These are phyloP conservation scores for Pristionchus mayeri DNA, from an alignment of 2,888 invertebrate genomes.

Conservation along the genomic window DNA sequence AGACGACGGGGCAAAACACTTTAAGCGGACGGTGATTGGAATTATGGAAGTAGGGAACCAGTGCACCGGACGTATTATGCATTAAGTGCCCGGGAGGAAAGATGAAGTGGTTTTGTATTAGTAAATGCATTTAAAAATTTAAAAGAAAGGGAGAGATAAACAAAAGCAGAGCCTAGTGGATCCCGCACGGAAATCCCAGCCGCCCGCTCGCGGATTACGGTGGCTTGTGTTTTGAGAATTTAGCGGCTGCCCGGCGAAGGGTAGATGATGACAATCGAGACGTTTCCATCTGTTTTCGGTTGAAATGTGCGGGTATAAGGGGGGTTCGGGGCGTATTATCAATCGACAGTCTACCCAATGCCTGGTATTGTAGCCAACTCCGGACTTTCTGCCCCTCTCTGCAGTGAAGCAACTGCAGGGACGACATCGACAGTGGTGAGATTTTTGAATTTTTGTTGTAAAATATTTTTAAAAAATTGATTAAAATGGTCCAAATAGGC, in stretches of 20 bases:
- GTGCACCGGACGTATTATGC: not conserved
- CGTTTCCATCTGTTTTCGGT: not conserved
- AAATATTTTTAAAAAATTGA: not conserved
- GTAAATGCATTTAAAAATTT: not conserved
- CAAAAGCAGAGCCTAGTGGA: no score
- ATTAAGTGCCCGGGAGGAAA: not conserved
- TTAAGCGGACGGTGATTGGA: conserved; percentile 26
- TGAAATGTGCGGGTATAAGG: not conserved
- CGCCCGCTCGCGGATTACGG: not conserved
- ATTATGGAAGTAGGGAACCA: not conserved
- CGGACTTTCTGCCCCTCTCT: not conserved
- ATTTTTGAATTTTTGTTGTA: not conserved
- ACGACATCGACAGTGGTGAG: conserved; percentile 7
- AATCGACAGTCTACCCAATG: conserved; percentile 27
- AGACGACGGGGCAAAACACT: conserved; percentile 1
- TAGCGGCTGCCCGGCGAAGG: not conserved
- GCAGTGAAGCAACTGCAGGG: conserved; percentile 28
- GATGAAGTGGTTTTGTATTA: not conserved
- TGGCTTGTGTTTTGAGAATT: conserved; percentile 5
- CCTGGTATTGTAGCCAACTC: not conserved
- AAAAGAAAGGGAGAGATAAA: not conserved
- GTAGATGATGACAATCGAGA: conserved; percentile 30
- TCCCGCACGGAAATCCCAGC: not conserved
- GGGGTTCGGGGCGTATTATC: not conserved
- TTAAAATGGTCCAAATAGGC: no score